These are phyloP conservation scores for Drosophila takahashii DNA, from an alignment of 1,140 invertebrate genomes.

Conservation along the genomic window DNA sequence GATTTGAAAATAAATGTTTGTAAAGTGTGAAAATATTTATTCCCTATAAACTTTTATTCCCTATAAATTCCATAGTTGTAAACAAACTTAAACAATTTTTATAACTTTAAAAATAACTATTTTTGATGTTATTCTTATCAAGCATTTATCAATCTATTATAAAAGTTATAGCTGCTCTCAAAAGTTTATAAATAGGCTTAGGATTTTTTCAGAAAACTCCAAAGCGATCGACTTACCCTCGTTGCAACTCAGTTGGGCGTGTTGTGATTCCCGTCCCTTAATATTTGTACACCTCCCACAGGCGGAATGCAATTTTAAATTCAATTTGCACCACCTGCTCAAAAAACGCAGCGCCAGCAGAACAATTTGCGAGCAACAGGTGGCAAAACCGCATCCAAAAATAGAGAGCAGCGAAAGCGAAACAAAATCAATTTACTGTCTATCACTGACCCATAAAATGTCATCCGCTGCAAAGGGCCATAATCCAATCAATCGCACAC, in stretches of 20 bases:
- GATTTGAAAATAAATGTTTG: too few relatives aligned
- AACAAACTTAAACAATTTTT: too few relatives aligned
- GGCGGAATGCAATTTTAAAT: conserved; percentile 70
- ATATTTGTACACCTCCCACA: conserved; percentile 5
- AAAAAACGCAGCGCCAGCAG: not conserved
- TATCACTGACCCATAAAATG: conserved; percentile 56
- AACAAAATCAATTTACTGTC: conserved; percentile 27
- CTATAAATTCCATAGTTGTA: too few relatives aligned
- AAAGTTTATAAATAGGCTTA: not conserved
- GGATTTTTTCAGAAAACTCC: too few relatives aligned
- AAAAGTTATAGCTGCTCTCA: not conserved
- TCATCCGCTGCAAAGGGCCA: conserved; percentile 39
- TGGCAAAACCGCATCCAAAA: conserved; percentile 42
- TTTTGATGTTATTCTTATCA: too few relatives aligned
- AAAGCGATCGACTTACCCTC: conserved; percentile 31
- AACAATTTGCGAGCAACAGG: conserved; percentile 55
- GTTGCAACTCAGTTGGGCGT: conserved; percentile 5
- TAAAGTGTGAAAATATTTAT: too few relatives aligned
- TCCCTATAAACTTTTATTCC: too few relatives aligned
- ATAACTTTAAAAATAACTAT: too few relatives aligned
- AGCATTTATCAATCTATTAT: not conserved
- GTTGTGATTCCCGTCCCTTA: not conserved
- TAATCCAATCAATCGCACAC: conserved; percentile 71
- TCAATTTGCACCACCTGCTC: conserved; percentile 69
- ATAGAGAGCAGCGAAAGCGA: conserved; percentile 14